Conservation (phyloP, 2,113 vertebrate genomes). For the Sarotherodon lohbergeri region DNA sequence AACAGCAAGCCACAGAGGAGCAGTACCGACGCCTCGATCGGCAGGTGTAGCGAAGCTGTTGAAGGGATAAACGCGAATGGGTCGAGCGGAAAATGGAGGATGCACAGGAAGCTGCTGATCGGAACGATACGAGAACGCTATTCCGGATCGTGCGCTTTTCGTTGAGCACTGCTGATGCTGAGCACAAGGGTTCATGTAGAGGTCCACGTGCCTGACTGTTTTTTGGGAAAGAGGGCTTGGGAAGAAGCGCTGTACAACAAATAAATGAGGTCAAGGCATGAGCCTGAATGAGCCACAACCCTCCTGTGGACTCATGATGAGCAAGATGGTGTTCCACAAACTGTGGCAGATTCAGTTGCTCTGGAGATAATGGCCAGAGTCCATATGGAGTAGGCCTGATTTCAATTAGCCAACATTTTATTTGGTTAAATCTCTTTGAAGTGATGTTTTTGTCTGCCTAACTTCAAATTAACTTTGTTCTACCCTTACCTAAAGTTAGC, state of each 20-base stretch:
- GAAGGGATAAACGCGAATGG: neutral
- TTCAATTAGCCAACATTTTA: neutral
- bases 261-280: neutral
- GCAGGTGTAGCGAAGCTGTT: neutral
- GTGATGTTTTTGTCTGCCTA: neutral
- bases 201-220: neutral
- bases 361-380: neutral
- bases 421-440: neutral
- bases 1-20: neutral
- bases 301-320: neutral
- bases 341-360: neutral
- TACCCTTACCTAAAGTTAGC: neutral
- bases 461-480: neutral
- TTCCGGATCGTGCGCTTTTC: neutral
- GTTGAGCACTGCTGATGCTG: neutral
- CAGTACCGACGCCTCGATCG: fast-evolving
- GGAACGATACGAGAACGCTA: neutral
- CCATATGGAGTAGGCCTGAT: neutral
- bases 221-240: neutral
- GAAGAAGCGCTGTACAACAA: neutral
- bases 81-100: fast-evolving
- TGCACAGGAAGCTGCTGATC: fast-evolving
- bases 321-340: neutral
- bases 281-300: neutral
- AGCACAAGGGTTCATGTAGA: neutral